A percentile compares a stretch with the other conserved stretches of the same genome.
Evolutionary conservation across 1,140 invertebrate species (phyloP).

Genomic region (honey bee (Apis mellifera)): Amel_HAv3.1 CM009940.2:8737001-8737500

Average conservation of each 20-base stretch:
- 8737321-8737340: background rate
- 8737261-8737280: background rate
- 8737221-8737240: background rate
- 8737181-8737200: background rate
- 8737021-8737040: constrained; percentile 42
- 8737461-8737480: constrained; percentile 19
- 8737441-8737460: constrained; percentile 49
- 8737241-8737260: constrained; percentile 14
- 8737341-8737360: constrained; percentile 29
- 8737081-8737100: background rate
- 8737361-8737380: constrained; percentile 53
- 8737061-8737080: background rate
- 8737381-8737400: constrained; percentile 48
- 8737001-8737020: constrained; percentile 5
- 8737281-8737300: background rate
- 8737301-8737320: background rate
- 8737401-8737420: constrained; percentile 32
- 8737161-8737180: constrained; percentile 46
- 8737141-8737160: constrained; percentile 36
- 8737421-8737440: constrained; percentile 42
- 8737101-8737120: background rate
- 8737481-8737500: constrained; percentile 23
- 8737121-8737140: background rate
- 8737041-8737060: constrained; percentile 1
- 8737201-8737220: constrained; percentile 20